Evolutionary conservation across 2,888 invertebrate species (phyloP), one percentile per base, ranked within the genome.

Genomic region (Toxonevra muliebris): DNA sequence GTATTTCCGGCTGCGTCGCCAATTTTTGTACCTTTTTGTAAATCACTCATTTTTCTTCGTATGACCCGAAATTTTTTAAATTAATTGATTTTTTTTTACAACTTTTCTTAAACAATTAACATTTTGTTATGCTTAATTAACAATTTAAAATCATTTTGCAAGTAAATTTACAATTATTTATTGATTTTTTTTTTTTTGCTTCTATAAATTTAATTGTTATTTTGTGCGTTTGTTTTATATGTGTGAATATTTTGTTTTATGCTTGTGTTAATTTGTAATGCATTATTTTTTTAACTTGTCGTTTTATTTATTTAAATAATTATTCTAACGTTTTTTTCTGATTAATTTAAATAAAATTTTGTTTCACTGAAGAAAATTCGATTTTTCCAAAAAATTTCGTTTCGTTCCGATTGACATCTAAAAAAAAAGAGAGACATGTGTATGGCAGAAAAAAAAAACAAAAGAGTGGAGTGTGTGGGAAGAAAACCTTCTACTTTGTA

Each of bases 341-440:
- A 17, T 41, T 20, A 42, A 8, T 54, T 55, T 20, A 15, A 60
- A 19, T 48, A 17, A 43, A 17, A 42, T 50, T 19, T 61, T 13
- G 45, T 60, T 3, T 30, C 30, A 30, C 30, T 30, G 64, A 30
- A 30, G 59, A 66, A 66, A 66, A 52, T 66, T 54, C 52, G 54
- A 61, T 66, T 66, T 63, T 66, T 66, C 60, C 66, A 60, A 42
- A 66, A 54, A 45, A 12, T 59, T 42, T 43, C 17, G 30, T 30
- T 30, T 30, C 19, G 40, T 19, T 59, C 65, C 59, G 30, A 30
- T 30, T 30, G 30, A 30, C 30, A 30, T 30, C 2, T 30, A 7
- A 2, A 30, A 30, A 30, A 7, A 30, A 30, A 30, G 30, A 30
- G 30, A 30, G 30, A 30, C 30, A 30, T 7, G 30, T 30, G 2